phyloP scores from a whole-genome alignment of 1,140 invertebrate genomes.

The Calosoma granatense region DNA sequence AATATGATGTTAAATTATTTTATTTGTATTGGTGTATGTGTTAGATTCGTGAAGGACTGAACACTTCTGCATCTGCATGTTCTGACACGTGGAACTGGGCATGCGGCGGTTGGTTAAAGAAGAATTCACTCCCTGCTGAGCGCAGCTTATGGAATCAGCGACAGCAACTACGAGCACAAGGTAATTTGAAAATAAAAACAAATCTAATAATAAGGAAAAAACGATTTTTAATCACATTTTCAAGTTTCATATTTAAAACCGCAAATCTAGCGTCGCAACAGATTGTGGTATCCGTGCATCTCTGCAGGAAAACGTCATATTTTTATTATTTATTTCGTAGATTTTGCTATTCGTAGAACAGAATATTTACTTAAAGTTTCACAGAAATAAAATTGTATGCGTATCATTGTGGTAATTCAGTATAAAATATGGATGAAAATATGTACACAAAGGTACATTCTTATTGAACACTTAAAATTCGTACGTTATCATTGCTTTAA shows the following conservation, averaged over 20 bases:
- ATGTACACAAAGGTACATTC: too few relatives aligned
- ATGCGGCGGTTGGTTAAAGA: constrained; percentile 41
- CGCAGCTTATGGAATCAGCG: constrained; percentile 32
- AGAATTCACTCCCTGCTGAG: constrained; percentile 32
- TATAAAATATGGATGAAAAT: too few relatives aligned
- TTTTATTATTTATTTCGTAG: too few relatives aligned
- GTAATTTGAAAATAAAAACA: constrained; percentile 15
- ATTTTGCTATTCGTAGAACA: too few relatives aligned
- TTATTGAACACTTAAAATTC: too few relatives aligned
- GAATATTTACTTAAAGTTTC: too few relatives aligned
- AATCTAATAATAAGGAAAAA: background rate
- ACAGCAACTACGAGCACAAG: constrained; percentile 18
- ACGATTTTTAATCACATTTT: background rate
- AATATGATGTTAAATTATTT: too few relatives aligned
- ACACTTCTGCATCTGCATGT: constrained; percentile 37
- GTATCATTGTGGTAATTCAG: too few relatives aligned
- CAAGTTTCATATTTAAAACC: background rate
- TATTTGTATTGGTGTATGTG: too few relatives aligned
- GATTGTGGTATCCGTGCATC: background rate
- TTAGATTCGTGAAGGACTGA: constrained; percentile 29
- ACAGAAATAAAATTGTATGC: too few relatives aligned
- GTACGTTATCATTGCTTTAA: too few relatives aligned
- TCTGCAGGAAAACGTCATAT: background rate
- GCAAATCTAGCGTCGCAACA: background rate
- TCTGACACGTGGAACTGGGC: constrained; percentile 41